These are phyloP conservation scores for Gnatocerus cornutus DNA, from an alignment of 2,888 invertebrate species.

Conservation along the genomic window DNA sequence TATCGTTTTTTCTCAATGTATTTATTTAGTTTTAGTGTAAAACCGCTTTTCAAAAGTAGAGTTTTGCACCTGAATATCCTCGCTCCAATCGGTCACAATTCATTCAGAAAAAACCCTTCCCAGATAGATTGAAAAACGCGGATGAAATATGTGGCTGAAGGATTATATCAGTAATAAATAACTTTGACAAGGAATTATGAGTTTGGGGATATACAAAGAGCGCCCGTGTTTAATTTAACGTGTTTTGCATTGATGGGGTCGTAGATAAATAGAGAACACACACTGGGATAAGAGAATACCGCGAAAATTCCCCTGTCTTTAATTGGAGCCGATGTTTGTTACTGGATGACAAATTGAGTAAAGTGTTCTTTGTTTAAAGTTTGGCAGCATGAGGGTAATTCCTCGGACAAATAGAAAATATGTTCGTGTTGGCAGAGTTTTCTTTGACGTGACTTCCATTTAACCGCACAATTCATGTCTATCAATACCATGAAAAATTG, in stretches of 20 bases:
- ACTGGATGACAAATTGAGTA: slow-evolving; percentile 39
- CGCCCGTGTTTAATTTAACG: slow-evolving; percentile 42
- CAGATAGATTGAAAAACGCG: slow-evolving; percentile 40
- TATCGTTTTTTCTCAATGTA: no score
- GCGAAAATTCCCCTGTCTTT: slow-evolving; percentile 10
- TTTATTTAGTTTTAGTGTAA: no score
- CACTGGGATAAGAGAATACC: slow-evolving; percentile 1
- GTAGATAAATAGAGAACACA: slow-evolving; percentile 34
- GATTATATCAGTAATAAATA: slow-evolving; percentile 53
- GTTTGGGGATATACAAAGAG: slow-evolving; percentile 45
- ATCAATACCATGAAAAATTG: slow-evolving; percentile 46
- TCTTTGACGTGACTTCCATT: slow-evolving; percentile 46
- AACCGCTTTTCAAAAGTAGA: no score
- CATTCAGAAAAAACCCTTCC: slow-evolving; percentile 24
- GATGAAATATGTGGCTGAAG: slow-evolving; percentile 42
- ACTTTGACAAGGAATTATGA: slow-evolving; percentile 51
- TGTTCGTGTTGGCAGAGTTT: slow-evolving; percentile 47
- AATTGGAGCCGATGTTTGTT: slow-evolving; percentile 4
- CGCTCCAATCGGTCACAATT: not conserved
- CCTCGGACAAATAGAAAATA: slow-evolving; percentile 29
- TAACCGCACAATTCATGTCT: slow-evolving; percentile 46
- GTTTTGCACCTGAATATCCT: no score
- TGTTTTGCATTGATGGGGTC: slow-evolving; percentile 45
- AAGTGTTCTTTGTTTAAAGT: slow-evolving; percentile 33
- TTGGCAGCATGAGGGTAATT: slow-evolving; percentile 36